Evolutionary conservation across 2,797 vertebrate species (phyloP).

Genomic region (Peromyscus eremicus): DNA sequence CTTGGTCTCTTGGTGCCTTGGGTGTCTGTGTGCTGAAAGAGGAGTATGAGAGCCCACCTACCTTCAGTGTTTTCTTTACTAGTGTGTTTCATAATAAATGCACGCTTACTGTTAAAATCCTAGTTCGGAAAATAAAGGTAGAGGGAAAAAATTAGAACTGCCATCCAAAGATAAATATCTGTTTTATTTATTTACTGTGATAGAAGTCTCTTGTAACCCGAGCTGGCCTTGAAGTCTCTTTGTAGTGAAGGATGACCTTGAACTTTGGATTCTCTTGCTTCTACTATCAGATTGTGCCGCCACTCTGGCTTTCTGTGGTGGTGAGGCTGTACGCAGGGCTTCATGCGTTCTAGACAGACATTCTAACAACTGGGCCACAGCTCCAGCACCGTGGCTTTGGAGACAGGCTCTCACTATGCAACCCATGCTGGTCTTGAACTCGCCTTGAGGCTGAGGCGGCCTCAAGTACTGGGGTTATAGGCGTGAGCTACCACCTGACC

Average conservation of each 20-base stretch:
- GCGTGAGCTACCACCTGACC: background rate
- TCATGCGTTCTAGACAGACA: background rate
- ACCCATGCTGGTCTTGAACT: background rate
- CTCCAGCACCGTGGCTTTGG: background rate
- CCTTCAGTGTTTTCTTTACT: background rate
- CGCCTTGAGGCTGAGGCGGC: background rate
- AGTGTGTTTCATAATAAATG: background rate
- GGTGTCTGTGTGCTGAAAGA: background rate
- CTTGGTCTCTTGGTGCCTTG: background rate
- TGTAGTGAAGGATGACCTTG: background rate
- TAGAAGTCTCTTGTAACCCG: background rate
- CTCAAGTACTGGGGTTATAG: too few relatives aligned
- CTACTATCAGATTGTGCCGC: background rate
- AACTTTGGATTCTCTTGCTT: background rate
- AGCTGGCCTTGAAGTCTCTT: background rate
- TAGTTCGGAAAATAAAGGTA: conserved; percentile 34
- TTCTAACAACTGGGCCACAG: background rate
- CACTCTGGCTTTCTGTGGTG: background rate
- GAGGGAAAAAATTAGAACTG: background rate
- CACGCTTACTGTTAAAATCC: background rate
- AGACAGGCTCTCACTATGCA: background rate
- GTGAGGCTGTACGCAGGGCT: background rate
- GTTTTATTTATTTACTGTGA: background rate
- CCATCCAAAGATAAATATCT: background rate
- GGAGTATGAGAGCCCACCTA: background rate